Conservation (phyloP, 2,797 vertebrate genomes). For the Myripristis jacobus region DNA sequence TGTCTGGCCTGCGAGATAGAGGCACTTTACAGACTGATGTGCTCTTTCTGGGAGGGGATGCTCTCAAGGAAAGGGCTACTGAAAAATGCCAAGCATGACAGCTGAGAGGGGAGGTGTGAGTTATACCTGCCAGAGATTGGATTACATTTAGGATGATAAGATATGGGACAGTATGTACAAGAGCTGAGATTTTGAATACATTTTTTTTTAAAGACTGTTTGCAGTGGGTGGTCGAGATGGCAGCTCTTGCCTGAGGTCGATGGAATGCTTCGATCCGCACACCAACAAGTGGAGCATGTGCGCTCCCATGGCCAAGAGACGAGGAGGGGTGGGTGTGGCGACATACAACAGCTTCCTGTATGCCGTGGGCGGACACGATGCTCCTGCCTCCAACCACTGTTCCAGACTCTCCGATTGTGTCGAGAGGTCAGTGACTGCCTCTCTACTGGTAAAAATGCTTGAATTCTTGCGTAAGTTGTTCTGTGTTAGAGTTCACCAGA, state of each 20-base stretch:
- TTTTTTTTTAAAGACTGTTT: slow-evolving; percentile 84
- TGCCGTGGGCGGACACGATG: slow-evolving; percentile 96
- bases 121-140: neutral
- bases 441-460: neutral
- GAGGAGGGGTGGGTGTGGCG: slow-evolving; percentile 94
- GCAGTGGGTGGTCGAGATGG: slow-evolving; percentile 95
- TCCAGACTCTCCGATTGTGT: slow-evolving; percentile 95
- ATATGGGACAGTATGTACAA: neutral
- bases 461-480: slow-evolving; percentile 5
- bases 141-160: neutral
- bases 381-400: slow-evolving; percentile 95
- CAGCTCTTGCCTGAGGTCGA: slow-evolving; percentile 95
- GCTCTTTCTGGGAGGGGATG: slow-evolving; percentile 56
- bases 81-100: slow-evolving; percentile 32
- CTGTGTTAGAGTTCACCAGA: slow-evolving; percentile 2
- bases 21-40: slow-evolving; percentile 56
- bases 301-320: slow-evolving; percentile 93
- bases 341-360: slow-evolving; percentile 96
- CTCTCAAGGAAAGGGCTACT: slow-evolving; percentile 49
- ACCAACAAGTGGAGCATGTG: slow-evolving; percentile 99
- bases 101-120: neutral
- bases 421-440: slow-evolving; percentile 86
- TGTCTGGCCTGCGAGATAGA: slow-evolving; percentile 56
- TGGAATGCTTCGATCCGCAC: slow-evolving; percentile 98
- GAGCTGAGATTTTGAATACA: neutral